Conservation (phyloP, 92 coral and sea anemone genomes). For the Paramuricea clavata region DNA sequence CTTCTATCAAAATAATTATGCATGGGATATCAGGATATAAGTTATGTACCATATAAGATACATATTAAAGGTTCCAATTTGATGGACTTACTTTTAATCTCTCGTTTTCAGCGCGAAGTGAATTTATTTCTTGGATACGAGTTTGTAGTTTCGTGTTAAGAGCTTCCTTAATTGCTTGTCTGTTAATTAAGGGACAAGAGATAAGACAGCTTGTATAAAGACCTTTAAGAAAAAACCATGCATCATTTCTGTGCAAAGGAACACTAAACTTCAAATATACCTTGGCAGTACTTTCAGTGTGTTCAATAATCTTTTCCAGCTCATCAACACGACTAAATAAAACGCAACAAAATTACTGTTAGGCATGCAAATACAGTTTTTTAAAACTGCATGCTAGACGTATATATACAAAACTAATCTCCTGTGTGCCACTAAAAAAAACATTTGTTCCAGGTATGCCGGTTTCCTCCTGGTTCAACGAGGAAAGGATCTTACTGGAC, state of each 20-base stretch:
- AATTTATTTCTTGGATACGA: constrained; percentile 89
- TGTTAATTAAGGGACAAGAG: background rate
- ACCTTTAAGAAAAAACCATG: background rate
- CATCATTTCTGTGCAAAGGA: background rate
- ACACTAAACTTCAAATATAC: constrained; percentile 42
- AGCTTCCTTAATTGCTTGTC: constrained; percentile 82
- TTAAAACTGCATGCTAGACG: background rate
- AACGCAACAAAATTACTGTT: constrained; percentile 17
- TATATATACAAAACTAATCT: too few relatives aligned
- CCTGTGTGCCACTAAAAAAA: too few relatives aligned
- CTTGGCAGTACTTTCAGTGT: constrained; percentile 88
- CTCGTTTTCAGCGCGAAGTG: constrained; percentile 91
- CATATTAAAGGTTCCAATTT: background rate
- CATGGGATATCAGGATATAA: background rate
- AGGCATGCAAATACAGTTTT: background rate
- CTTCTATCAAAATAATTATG: constrained; percentile 74
- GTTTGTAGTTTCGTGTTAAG: constrained; percentile 87
- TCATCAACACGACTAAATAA: constrained; percentile 84
- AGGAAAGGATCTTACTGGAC: too few relatives aligned
- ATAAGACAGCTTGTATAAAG: background rate
- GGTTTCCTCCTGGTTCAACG: too few relatives aligned
- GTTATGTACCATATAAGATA: too few relatives aligned
- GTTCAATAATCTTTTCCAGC: constrained; percentile 84
- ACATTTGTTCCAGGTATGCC: too few relatives aligned
- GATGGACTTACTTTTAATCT: constrained; percentile 78